Evolutionary conservation across 2,888 invertebrate genomes (phyloP).

Genomic region (Galeruca laticollis): DNA sequence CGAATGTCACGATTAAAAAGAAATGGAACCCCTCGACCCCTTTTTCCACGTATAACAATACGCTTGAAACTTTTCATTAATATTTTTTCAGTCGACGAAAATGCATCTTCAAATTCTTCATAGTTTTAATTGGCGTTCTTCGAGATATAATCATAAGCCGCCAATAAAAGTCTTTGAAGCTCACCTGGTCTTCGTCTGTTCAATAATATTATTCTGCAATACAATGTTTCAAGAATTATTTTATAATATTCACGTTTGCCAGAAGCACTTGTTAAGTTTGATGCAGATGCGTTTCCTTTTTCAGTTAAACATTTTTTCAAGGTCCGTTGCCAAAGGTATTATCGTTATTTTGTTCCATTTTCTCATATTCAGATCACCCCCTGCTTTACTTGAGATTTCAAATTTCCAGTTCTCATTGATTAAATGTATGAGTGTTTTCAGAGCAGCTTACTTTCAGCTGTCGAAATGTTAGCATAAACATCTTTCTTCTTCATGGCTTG

Average conservation of each 20-base stretch:
- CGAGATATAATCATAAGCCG: constrained; percentile 16
- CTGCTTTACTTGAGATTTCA: constrained; percentile 39
- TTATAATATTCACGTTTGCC: constrained; percentile 21
- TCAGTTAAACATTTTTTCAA: constrained; percentile 41
- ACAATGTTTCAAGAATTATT: constrained; percentile 42
- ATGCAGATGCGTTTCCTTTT: constrained; percentile 17
- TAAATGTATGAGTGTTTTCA: too few species aligned
- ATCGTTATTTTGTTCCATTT: constrained; percentile 25
- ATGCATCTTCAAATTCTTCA: constrained; percentile 40
- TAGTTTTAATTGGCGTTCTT: constrained; percentile 27
- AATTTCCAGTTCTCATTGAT: constrained; percentile 44
- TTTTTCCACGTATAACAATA: constrained; percentile 37
- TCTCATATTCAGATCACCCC: constrained; percentile 20
- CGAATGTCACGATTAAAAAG: too few species aligned
- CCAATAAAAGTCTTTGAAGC: constrained; percentile 42
- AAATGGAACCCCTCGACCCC: constrained; percentile 38
- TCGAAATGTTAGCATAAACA: constrained; percentile 18
- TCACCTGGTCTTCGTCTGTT: too few species aligned
- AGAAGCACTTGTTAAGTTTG: not conserved
- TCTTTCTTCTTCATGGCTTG: constrained; percentile 44
- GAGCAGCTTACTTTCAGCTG: constrained; percentile 40
- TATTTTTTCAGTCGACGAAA: constrained; percentile 20
- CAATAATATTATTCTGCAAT: constrained; percentile 36
- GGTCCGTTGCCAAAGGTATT: constrained; percentile 37
- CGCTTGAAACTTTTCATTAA: constrained; percentile 42